Evolutionary conservation across 1,140 invertebrate species (phyloP).

Genomic region (Ceratina japonica): DNA sequence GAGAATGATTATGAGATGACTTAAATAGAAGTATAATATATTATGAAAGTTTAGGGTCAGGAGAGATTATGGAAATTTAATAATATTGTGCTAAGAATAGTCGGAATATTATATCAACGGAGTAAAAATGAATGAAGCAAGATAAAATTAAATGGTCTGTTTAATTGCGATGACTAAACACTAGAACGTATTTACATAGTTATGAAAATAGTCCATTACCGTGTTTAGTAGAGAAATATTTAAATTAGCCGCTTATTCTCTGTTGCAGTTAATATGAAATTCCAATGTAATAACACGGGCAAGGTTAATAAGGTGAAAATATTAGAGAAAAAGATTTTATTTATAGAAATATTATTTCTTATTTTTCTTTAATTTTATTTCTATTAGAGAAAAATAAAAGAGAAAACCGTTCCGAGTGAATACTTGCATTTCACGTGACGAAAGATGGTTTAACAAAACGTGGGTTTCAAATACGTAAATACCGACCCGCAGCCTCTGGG

Average conservation of each 20-base stretch:
- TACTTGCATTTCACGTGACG: neutral
- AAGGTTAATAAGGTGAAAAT: too few species aligned
- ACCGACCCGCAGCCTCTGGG: neutral
- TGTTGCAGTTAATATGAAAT: neutral
- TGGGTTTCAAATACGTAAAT: neutral
- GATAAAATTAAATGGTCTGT: neutral
- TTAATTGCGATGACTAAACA: neutral
- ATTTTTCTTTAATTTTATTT: too few species aligned
- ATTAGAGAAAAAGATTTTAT: too few species aligned
- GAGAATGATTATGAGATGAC: too few species aligned
- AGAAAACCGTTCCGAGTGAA: neutral
- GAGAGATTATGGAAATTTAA: neutral
- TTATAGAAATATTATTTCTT: too few species aligned
- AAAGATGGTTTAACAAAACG: neutral
- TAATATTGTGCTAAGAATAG: neutral
- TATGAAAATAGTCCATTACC: constrained; percentile 9
- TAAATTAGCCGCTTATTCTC: neutral
- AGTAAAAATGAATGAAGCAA: neutral
- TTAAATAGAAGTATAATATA: neutral
- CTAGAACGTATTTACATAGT: constrained; percentile 18
- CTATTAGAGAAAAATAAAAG: too few species aligned
- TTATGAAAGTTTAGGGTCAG: neutral
- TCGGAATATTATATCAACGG: neutral
- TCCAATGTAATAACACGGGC: neutral
- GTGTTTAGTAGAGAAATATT: neutral